These are phyloP conservation scores for Dendropsophus ebraccatus DNA, from an alignment of 2,113 vertebrate species.

Conservation along the genomic window DNA sequence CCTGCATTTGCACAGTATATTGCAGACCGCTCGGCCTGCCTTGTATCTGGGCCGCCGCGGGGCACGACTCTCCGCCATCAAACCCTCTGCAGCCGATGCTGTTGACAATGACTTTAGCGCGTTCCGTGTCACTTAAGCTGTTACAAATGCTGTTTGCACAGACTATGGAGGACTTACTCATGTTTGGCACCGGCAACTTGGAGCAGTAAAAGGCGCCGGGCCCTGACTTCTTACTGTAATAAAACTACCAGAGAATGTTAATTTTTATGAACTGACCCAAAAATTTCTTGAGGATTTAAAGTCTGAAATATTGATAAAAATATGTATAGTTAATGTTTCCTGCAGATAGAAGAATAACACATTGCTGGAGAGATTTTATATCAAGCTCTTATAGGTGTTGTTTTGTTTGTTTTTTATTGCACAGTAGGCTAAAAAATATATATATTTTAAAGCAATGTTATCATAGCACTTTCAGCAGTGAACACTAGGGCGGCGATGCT, in stretches of 20 bases:
- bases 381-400: background rate
- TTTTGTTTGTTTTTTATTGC: no score
- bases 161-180: background rate
- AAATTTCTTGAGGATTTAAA: background rate
- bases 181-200: conserved; percentile 21
- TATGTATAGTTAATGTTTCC: background rate
- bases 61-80: conserved; percentile 6
- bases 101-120: conserved; percentile 9
- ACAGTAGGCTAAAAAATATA: no score
- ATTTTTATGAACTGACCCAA: background rate
- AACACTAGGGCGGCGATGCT: no score
- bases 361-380: background rate
- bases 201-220: background rate
- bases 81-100: conserved; percentile 29
- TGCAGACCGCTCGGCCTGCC: background rate
- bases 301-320: background rate
- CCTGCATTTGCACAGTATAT: conserved; percentile 44
- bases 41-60: conserved; percentile 6
- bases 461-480: no score
- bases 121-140: conserved; percentile 31
- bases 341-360: background rate
- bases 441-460: no score
- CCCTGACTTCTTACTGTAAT: background rate
- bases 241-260: background rate
- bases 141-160: conserved; percentile 29